A percentile compares a stretch with the other conserved stretches of the same genome.
phyloP scores from a whole-genome alignment of 1,140 invertebrate species.

The Drosophila quadrilineata region DNA sequence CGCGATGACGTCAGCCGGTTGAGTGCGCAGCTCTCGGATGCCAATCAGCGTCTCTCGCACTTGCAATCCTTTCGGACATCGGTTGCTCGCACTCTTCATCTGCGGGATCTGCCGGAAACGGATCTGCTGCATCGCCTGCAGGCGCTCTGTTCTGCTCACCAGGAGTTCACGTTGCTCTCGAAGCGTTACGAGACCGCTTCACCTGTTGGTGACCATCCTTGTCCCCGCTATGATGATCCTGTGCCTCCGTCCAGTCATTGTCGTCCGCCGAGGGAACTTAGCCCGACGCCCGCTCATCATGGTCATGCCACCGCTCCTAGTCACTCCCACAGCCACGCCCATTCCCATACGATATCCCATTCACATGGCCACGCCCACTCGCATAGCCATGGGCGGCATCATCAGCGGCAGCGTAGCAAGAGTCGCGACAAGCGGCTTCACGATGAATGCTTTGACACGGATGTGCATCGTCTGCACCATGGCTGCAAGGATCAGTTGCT shows the following conservation, averaged over 20 bases:
- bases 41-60: constrained; percentile 88
- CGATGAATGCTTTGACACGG: constrained; percentile 73
- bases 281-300: constrained; percentile 28
- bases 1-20: constrained; percentile 88
- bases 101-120: constrained; percentile 74
- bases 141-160: constrained; percentile 82
- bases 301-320: constrained; percentile 18
- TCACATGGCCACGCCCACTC: constrained; percentile 21
- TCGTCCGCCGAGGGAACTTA: constrained; percentile 63
- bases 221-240: constrained; percentile 74
- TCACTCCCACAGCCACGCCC: constrained; percentile 14
- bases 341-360: background rate
- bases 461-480: constrained; percentile 70
- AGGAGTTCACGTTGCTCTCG: constrained; percentile 85
- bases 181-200: constrained; percentile 82
- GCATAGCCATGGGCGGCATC: constrained; percentile 29
- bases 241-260: constrained; percentile 69
- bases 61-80: constrained; percentile 87
- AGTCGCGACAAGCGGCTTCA: constrained; percentile 66
- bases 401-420: constrained; percentile 65
- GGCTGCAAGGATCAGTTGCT: constrained; percentile 67
- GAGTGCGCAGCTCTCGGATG: constrained; percentile 87
- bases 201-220: constrained; percentile 76
- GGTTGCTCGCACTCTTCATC: constrained; percentile 84
- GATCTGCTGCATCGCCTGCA: constrained; percentile 78